Percentiles rank a stretch among this genome's conserved stretches.
Conservation (phyloP, 2,797 vertebrate species). For the Eulemur rubriventer region DNA sequence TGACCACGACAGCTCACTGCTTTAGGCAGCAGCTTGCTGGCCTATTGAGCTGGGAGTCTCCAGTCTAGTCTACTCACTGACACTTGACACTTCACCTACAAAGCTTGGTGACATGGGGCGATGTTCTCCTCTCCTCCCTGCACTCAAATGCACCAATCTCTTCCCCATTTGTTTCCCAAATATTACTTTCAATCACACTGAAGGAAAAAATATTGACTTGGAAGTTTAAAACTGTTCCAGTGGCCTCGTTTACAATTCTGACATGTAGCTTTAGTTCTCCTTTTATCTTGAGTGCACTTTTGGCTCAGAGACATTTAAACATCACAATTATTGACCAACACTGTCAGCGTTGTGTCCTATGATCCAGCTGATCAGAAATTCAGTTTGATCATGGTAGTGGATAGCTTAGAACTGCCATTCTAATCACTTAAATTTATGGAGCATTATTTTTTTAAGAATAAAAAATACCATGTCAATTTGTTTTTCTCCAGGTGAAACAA, state of each 20-base stretch:
- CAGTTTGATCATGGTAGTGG: neutral
- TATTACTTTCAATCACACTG: neutral
- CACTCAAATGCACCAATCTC: neutral
- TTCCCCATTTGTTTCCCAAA: neutral
- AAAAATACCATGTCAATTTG: neutral
- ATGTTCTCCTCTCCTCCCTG: neutral
- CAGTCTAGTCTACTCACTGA: neutral
- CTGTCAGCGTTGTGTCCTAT: neutral
- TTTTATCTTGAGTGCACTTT: neutral
- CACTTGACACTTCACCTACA: neutral
- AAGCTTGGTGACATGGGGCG: rapidly evolving
- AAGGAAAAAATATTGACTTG: neutral
- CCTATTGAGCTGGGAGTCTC: neutral
- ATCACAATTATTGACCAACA: neutral
- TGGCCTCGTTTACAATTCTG: neutral
- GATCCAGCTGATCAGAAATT: neutral
- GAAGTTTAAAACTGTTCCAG: neutral
- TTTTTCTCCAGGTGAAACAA: neutral
- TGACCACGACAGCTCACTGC: neutral
- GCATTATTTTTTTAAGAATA: neutral
- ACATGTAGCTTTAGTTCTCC: neutral
- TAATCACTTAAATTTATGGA: neutral
- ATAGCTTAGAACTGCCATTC: neutral
- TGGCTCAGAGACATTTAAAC: neutral
- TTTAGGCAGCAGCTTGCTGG: neutral